Conservation (phyloP, 1,140 invertebrate species). For the Trachelipus rathkii region DNA sequence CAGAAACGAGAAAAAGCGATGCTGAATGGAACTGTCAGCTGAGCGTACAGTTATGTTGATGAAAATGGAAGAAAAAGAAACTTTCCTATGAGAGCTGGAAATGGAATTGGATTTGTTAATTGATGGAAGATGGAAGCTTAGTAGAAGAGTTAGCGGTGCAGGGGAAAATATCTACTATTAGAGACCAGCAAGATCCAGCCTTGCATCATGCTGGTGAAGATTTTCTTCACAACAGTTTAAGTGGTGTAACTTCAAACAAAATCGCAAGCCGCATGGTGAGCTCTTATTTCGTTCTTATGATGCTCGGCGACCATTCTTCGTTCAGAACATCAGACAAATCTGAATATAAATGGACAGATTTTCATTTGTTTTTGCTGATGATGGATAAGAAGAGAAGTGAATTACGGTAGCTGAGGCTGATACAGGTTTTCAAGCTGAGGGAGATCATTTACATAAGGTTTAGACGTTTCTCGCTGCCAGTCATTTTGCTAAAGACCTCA, state of each 20-base stretch:
- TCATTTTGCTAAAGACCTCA: background rate
- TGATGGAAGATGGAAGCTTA: conserved; percentile 37
- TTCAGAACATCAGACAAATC: conserved; percentile 35
- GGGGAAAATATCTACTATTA: background rate
- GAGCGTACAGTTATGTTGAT: conserved; percentile 50
- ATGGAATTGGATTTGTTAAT: conserved; percentile 40
- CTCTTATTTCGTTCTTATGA: conserved; percentile 39
- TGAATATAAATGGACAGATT: conserved; percentile 34
- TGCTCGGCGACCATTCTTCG: conserved; percentile 44
- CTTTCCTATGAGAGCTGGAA: conserved; percentile 39
- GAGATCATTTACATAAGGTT: conserved; percentile 33
- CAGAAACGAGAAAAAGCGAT: conserved; percentile 42
- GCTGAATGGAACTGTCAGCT: conserved; percentile 48
- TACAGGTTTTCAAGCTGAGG: conserved; percentile 33
- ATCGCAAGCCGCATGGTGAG: conserved; percentile 23
- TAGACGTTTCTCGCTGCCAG: conserved; percentile 9
- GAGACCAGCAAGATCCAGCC: background rate
- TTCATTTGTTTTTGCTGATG: conserved; percentile 41
- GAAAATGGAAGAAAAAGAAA: conserved; percentile 38
- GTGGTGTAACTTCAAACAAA: background rate
- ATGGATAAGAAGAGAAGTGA: conserved; percentile 31
- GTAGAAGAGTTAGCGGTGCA: conserved; percentile 21
- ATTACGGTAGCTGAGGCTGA: conserved; percentile 34
- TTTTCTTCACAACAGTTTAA: background rate
- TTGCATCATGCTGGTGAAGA: background rate